Base-by-base conservation (phyloP, 2,797 vertebrate species). In the Catostomus latipinnis region DNA sequence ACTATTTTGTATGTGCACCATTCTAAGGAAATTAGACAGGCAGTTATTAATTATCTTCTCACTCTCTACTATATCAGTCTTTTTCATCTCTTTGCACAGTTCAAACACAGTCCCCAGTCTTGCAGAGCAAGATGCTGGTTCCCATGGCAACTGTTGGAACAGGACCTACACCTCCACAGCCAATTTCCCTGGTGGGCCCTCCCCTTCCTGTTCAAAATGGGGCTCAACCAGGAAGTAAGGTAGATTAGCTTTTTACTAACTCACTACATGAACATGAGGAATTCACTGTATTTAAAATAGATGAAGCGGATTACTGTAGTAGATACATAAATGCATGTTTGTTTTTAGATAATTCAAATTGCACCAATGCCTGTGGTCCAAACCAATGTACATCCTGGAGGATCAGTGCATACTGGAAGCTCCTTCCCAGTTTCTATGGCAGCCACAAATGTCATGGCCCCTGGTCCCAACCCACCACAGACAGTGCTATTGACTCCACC, bases 131-230 rank as follows among this genome's bases (percentile, higher is more conserved):
- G 90, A 94, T 95, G 93, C 85, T 96, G 81, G 96, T 97, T 91
- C 95, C 96, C 84, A 91, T 97, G 95, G 93, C 94, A n/a, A 94
- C 95, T 45, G 92, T 95, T 81, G 92, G 94, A 85, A 90, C 94
- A n/a, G 94, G 92, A 74, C 92, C 95, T 78, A 93, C 94, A 85
- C 92, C 91, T 90, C 93, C 90, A 82, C 92, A 93, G 83, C 92
- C 93, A 8, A 90, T 97, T 82, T 95, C 96, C 60, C 90, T 96
- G 65, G 94, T 95, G 81, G 92, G 95, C 66, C 94, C 96, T 0
- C 93, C 95, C 60, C 95, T 97, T 93, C 94, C 96, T 76, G 92
- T 96, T 76, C 96, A 96, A 90, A 97, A 97, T 12, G 95, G 96
- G 2, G 86, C 94, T 46, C 89, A 93, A 43, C 88, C 94, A 63